These are phyloP conservation scores for Callipepla californica DNA, from an alignment of 2,113 vertebrate genomes.

Conservation along the genomic window DNA sequence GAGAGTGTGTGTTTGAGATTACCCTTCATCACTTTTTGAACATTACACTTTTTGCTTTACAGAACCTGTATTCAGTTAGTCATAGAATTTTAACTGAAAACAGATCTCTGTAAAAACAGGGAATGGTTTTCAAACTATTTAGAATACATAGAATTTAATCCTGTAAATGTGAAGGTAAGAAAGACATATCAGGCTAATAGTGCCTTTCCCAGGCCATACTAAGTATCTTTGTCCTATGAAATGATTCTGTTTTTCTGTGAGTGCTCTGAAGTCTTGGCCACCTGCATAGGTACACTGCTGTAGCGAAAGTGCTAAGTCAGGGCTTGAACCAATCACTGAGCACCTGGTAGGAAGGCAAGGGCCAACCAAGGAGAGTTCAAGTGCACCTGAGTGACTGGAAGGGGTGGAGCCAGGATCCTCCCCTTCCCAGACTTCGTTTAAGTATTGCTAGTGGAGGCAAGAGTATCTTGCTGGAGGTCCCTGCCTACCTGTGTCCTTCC, in stretches of 20 bases:
- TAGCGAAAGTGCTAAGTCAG: too few relatives aligned
- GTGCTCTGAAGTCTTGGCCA: neutral
- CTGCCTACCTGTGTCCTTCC: too few relatives aligned
- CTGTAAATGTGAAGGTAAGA: neutral
- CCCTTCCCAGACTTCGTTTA: too few relatives aligned
- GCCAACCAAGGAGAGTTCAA: too few relatives aligned
- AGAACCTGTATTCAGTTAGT: neutral
- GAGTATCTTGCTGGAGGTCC: too few relatives aligned
- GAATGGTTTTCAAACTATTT: neutral
- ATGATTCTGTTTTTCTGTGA: neutral
- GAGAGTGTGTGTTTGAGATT: neutral
- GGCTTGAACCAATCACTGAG: too few relatives aligned
- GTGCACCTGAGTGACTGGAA: too few relatives aligned
- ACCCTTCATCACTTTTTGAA: neutral
- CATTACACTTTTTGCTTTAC: neutral
- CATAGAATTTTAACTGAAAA: neutral
- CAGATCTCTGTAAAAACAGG: neutral
- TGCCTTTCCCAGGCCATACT: too few relatives aligned
- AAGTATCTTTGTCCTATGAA: neutral
- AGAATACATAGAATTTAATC: neutral
- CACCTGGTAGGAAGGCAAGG: too few relatives aligned
- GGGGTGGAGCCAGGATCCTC: too few relatives aligned
- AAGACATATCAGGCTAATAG: neutral
- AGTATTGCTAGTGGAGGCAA: too few relatives aligned
- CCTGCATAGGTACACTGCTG: neutral